A percentile compares a stretch with the other conserved stretches of the same genome.
Conservation (phyloP, 2,888 invertebrate genomes). For the Myopa tessellatipennis region DNA sequence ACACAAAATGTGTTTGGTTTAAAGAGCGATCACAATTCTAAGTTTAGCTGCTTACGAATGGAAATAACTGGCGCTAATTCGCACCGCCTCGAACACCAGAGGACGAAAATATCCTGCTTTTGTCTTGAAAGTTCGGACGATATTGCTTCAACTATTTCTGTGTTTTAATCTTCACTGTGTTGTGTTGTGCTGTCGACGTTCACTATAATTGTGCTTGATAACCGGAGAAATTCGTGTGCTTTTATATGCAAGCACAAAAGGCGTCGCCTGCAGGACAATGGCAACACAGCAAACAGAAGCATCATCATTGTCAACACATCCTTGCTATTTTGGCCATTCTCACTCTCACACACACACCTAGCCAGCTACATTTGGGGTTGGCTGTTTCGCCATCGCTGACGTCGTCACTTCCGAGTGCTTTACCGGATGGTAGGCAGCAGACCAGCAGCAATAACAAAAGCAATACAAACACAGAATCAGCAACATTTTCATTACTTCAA, state of each 20-base stretch:
- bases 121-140: constrained; percentile 26
- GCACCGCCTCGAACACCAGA: constrained; percentile 13
- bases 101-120: constrained; percentile 19
- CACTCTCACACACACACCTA: constrained; percentile 8
- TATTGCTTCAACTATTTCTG: constrained; percentile 21
- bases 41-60: constrained; percentile 2
- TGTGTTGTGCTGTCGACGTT: constrained; percentile 49
- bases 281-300: constrained; percentile 43
- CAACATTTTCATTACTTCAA: constrained; percentile 14
- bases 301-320: constrained; percentile 41
- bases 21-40: constrained; percentile 14
- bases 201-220: constrained; percentile 58
- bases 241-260: constrained; percentile 61
- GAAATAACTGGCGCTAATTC: constrained; percentile 13
- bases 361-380: constrained; percentile 32
- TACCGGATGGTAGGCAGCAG: not conserved
- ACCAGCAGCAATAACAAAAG: not conserved
- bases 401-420: not conserved
- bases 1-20: not conserved
- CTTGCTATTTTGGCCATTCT: constrained; percentile 32
- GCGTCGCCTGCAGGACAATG: constrained; percentile 51
- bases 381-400: not conserved
- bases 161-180: constrained; percentile 19
- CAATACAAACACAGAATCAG: not conserved
- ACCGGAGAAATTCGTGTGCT: constrained; percentile 56